Evolutionary conservation across 2,113 vertebrate genomes (phyloP), one percentile per base, ranked within the genome.

Genomic region (Xerus inauris): DNA sequence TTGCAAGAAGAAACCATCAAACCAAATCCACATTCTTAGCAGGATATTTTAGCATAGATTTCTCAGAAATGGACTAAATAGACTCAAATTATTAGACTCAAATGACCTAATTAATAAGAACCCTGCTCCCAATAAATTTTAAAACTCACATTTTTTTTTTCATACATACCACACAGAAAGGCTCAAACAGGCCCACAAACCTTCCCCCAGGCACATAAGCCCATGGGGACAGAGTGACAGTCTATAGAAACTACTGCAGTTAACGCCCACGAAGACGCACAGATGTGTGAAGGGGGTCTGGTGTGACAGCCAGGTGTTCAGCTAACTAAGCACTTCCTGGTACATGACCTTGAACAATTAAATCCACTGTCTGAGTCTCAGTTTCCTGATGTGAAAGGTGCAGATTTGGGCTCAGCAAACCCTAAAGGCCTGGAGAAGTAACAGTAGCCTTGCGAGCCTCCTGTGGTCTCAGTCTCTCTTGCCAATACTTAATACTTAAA

Each of bases 31-130:
- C 30, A 19, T 83, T 80, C 67, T 95, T 86, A 45, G 51, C 47
- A 24, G 76, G 26, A 17, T 57, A 40, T 81, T 73, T 69, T 54
- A 87, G 62, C 40, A 76, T 26, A 47, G 88, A 87, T 49, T 88
- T 85, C 81, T 81, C 91, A 92, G 80, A 89, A 92, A 59, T 24
- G 38, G 67, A 79, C n/a, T 80, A 80, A 85, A 19, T 77, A 85
- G 82, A 85, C 89, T 88, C 40, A 57, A 72, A 54, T 83, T 73
- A 76, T 40, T 95, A 86, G 72, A 73, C 42, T 94, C 42, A 13
- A 51, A 32, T 59, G 72, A 87, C 57, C 65, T 79, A 67, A 38
- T 62, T 88, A 64, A 47, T 77, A 91, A 95, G 82, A 94, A 45
- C 64, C 8, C 69, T 94, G 35, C 51, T 51, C 67, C 89, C 54